Evolutionary conservation across 2,113 vertebrate genomes (phyloP), one percentile per base, ranked within the genome.

Genomic region (Thunnus maccoyii): DNA sequence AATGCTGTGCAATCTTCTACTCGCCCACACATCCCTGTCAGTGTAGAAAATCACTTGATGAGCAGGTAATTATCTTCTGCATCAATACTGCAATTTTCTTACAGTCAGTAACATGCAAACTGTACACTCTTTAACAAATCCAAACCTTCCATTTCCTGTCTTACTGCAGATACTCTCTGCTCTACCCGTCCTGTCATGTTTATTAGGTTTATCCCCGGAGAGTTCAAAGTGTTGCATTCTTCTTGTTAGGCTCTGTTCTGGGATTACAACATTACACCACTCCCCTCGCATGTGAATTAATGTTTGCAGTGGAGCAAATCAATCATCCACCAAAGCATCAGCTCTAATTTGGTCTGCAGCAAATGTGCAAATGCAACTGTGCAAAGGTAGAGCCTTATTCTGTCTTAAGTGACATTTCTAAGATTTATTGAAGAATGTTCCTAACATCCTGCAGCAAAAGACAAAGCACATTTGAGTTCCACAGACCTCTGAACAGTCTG

Each of bases 211-310:
- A 12, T 25, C 10, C 41, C 9, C 0, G 3, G 8, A 16, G 36
- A 22, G 46, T 65, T 51, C 62, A 82, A 55, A 50, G 51, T 64
- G 7, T 41, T 41, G 36, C 51, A 50, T 14, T 52, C 11, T 61
- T 22, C 32, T 32, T 55, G 51, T 54, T 17, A 18, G 22, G 18
- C 14, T 57, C 32, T 77, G 9, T 16, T 58, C 47, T 32, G 10
- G 12, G 52, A 68, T 36, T 25, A 44, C 12, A 61, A 16, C 14
- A 12, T n/a, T 30, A 44, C 14, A 61, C 47, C 36, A 14, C 14
- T 63, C n/a, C 8, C 18, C 30, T 75, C 2, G 4, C 32, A 27
- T 30, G 18, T 56, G 47, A 72, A 41, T 44, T 5, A 55, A 67
- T 64, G 52, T 46, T 60, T 30, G 14, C 13, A 58, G 6, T 18